Conservation (phyloP, 2,113 vertebrate species). For the Capra hircus region DNA sequence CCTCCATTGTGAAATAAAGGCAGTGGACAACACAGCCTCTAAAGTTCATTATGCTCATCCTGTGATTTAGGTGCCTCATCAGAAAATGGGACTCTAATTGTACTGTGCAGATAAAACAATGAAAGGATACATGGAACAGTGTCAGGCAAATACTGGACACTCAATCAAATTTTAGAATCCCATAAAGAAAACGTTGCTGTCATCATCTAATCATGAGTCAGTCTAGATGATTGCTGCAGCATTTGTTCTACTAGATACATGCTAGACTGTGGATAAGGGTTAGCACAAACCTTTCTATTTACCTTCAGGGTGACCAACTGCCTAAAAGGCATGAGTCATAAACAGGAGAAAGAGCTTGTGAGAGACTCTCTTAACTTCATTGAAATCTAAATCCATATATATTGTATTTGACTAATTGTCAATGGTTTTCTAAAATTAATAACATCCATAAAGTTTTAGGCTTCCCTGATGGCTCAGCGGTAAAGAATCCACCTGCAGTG, state of each 20-base stretch:
- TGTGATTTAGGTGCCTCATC: neutral
- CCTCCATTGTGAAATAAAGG: neutral
- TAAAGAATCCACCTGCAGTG: neutral
- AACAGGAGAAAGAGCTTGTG: neutral
- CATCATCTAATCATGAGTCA: neutral
- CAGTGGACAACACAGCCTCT: neutral
- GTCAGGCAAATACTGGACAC: neutral
- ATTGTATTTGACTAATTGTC: neutral
- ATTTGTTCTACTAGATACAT: neutral
- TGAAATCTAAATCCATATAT: neutral
- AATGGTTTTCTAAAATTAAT: neutral
- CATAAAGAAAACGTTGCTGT: neutral
- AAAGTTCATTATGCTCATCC: neutral
- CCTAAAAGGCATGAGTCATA: neutral
- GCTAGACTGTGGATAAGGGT: neutral
- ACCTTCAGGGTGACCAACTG: neutral
- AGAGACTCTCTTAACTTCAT: neutral
- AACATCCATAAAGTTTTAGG: neutral
- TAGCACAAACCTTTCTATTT: neutral
- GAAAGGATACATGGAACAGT: neutral
- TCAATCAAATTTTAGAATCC: slow-evolving; percentile 14
- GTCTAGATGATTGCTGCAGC: neutral
- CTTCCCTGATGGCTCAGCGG: neutral
- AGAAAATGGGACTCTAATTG: neutral
- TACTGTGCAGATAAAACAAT: neutral